Evolutionary conservation across 2,113 vertebrate genomes (phyloP).

Genomic region (Neoarius graeffei): DNA sequence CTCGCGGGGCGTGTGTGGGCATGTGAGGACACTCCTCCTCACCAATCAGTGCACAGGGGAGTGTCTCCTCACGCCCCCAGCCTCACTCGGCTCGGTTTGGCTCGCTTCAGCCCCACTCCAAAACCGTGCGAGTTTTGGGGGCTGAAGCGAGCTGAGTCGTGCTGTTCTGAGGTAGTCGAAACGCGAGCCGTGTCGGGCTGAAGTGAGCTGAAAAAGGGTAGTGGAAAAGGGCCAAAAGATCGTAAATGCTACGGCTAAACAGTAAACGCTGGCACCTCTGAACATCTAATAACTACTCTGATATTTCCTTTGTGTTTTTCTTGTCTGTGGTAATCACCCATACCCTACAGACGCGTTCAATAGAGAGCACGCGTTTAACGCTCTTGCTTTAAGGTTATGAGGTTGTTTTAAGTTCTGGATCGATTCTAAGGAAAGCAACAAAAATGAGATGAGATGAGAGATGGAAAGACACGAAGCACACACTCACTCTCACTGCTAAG

Average conservation of each 20-base stretch:
- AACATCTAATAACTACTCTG: background rate
- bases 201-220: no score
- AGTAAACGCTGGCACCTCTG: background rate
- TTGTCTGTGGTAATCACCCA: background rate
- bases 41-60: no score
- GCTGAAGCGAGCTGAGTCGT: no score
- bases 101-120: no score
- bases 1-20: no score
- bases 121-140: no score
- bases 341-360: background rate
- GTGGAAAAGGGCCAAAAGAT: no score
- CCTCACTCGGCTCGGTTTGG: no score
- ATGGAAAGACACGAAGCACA: background rate
- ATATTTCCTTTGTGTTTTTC: background rate
- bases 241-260: background rate
- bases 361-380: background rate
- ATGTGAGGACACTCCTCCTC: no score
- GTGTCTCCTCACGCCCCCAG: no score
- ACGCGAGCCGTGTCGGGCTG: no score
- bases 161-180: no score
- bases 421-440: background rate
- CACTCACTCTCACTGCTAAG: conserved; percentile 74
- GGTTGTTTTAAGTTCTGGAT: background rate
- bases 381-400: conserved; percentile 5
- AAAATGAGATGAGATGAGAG: background rate